phyloP scores from a whole-genome alignment of 2,888 invertebrate species.

The Ectemnius lituratus region DNA sequence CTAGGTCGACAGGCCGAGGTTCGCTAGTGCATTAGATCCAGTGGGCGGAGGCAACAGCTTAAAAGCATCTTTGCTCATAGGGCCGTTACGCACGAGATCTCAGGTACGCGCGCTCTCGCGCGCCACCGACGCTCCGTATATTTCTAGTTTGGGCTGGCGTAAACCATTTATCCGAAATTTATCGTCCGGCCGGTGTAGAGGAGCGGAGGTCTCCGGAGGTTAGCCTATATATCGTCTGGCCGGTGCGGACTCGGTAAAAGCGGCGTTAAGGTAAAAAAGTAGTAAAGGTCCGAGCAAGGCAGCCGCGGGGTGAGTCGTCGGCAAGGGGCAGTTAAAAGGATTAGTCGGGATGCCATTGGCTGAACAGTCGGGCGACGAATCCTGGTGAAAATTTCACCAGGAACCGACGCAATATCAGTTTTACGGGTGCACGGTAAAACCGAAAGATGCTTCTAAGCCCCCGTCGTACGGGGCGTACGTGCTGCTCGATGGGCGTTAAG shows the following conservation, averaged over 20 bases:
- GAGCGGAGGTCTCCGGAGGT: constrained; percentile 9
- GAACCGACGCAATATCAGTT: constrained; percentile 68
- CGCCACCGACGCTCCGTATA: neutral
- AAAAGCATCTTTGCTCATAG: constrained; percentile 2
- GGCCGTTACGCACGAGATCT: neutral
- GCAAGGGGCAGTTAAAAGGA: constrained; percentile 55
- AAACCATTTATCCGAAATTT: constrained; percentile 44
- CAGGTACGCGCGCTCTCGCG: neutral
- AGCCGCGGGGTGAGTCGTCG: constrained; percentile 30
- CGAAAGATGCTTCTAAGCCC: constrained; percentile 66
- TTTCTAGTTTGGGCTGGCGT: constrained; percentile 15
- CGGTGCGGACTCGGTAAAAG: constrained; percentile 41
- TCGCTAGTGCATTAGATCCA: no score
- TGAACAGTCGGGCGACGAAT: constrained; percentile 24
- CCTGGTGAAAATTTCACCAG: constrained; percentile 64
- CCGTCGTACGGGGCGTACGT: constrained; percentile 65
- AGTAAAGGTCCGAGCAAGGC: constrained; percentile 46
- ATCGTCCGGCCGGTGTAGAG: constrained; percentile 18
- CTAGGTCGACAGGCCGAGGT: no score
- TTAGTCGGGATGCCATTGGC: constrained; percentile 48
- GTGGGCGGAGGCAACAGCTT: neutral
- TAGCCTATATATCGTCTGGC: constrained; percentile 6
- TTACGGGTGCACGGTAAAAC: constrained; percentile 70
- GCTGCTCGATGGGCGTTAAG: constrained; percentile 58
- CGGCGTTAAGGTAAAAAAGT: constrained; percentile 20